Base-by-base conservation (phyloP, 2,797 vertebrate genomes). In the Pipistrellus nathusii region DNA sequence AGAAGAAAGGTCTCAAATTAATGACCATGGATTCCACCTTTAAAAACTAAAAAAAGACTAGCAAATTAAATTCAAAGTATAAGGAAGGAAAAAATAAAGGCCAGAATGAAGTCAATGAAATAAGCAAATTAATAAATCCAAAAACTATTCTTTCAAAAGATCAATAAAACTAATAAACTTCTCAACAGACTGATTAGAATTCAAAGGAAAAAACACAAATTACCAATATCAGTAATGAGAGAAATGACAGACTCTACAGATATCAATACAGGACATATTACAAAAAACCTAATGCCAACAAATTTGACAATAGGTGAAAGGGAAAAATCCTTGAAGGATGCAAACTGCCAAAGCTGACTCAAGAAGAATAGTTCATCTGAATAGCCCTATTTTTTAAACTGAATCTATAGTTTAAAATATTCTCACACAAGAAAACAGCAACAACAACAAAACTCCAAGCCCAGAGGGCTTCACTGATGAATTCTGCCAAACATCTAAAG, bases 91-190 rank as follows among this genome's bases (percentile, higher is more conserved):
- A 59, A 27, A 59, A 59, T 59, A 59, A 59, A 59, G 57, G 57
- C 57, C 57, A 59, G 57, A 59, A 12, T 59, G 55, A 57, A 57
- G 23, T 35, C 48, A 57, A 57, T 77, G n/a, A 85, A 77, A 85
- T 11, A 85, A 55, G 32, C 3, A 78, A 92, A 86, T 78, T 41
- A 92, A 80, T 75, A 76, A 92, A 86, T 32, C 73, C 27, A 41
- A 71, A 71, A 69, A 59, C 10, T 62, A 18, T 46, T 91, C 59
- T 91, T 91, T 68, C 7, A 75, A 35, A 81, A 72, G 5, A 57
- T 38, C 38, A 69, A 17, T 57, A 85, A 77, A 77, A 77, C 8
- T 57, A 66, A 91, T 35, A 55, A 44, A 77, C n/a, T 64, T 64
- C 71, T 44, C 32, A 35, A 44, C 48, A 44, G 14, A 57, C n/a